A percentile compares a stretch with the other conserved stretches of the same genome.
phyloP scores from a whole-genome alignment of 1,140 invertebrate species.

The Marisa cornuarietis region DNA sequence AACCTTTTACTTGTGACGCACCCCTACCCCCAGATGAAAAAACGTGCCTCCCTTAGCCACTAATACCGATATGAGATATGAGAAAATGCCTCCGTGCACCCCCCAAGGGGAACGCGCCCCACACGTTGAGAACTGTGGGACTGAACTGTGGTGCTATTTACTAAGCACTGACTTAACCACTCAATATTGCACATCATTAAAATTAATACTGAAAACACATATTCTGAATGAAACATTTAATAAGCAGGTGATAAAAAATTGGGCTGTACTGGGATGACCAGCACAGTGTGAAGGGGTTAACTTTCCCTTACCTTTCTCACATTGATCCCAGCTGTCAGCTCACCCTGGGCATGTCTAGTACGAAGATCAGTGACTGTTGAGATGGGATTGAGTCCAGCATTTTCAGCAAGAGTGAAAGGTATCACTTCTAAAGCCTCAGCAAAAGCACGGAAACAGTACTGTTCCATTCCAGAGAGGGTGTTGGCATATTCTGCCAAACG shows the following conservation, averaged over 20 bases:
- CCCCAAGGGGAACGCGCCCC: too few species aligned
- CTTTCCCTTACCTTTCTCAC: slow-evolving; percentile 76
- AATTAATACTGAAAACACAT: neutral
- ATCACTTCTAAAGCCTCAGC: slow-evolving; percentile 97
- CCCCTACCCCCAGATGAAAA: too few species aligned
- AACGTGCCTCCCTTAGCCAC: too few species aligned
- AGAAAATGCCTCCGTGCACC: too few species aligned
- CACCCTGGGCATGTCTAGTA: slow-evolving; percentile 88
- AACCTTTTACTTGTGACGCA: too few species aligned
- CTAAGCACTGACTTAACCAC: too few species aligned
- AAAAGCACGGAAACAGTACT: slow-evolving; percentile 93
- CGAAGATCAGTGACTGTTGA: slow-evolving; percentile 96
- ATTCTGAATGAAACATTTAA: neutral
- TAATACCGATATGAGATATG: too few species aligned
- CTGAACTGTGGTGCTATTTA: too few species aligned
- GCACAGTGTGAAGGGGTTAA: neutral
- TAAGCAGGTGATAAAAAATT: too few species aligned
- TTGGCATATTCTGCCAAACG: slow-evolving; percentile 85
- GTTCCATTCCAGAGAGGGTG: slow-evolving; percentile 87
- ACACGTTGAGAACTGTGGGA: too few species aligned
- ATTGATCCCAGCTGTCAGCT: slow-evolving; percentile 91
- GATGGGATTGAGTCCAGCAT: slow-evolving; percentile 98
- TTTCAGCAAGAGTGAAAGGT: slow-evolving; percentile 98
- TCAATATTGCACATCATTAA: too few species aligned
- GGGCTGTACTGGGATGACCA: neutral